phyloP scores from a whole-genome alignment of 2,113 vertebrate genomes.

The Vulpes lagopus region DNA sequence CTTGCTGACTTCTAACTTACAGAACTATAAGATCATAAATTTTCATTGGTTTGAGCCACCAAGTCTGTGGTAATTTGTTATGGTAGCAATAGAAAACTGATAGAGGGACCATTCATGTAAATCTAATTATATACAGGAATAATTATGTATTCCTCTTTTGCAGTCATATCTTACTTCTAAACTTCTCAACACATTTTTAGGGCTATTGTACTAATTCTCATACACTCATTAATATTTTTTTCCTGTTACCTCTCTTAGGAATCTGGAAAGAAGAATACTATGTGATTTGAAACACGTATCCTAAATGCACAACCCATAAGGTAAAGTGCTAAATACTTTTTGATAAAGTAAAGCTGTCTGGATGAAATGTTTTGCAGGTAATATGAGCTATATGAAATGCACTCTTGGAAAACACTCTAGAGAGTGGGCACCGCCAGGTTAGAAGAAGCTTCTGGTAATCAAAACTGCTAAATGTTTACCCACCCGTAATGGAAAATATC shows the following conservation, averaged over 20 bases:
- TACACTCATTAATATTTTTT: not conserved
- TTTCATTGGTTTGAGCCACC: not conserved
- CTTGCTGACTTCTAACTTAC: not conserved
- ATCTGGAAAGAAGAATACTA: not conserved
- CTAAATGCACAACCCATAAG: not conserved
- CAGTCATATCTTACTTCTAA: not conserved
- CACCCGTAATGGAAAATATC: slow-evolving; percentile 32
- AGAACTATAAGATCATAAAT: not conserved
- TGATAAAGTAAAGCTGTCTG: not conserved
- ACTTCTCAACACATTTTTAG: not conserved
- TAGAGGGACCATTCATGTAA: not conserved
- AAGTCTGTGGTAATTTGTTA: not conserved
- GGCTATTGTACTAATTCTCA: not conserved
- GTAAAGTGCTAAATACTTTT: not conserved
- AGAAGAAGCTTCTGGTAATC: slow-evolving; percentile 41
- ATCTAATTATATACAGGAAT: not conserved
- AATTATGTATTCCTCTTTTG: not conserved
- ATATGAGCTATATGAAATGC: not conserved
- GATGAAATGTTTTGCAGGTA: not conserved
- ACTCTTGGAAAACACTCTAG: not conserved
- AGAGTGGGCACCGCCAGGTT: not conserved
- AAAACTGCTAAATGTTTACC: slow-evolving; percentile 53
- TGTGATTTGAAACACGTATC: not conserved
- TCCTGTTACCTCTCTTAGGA: not conserved
- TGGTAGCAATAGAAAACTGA: not conserved